Evolutionary conservation across 1,140 invertebrate species (phyloP).

Genomic region (Meloidogyne exigua): DNA sequence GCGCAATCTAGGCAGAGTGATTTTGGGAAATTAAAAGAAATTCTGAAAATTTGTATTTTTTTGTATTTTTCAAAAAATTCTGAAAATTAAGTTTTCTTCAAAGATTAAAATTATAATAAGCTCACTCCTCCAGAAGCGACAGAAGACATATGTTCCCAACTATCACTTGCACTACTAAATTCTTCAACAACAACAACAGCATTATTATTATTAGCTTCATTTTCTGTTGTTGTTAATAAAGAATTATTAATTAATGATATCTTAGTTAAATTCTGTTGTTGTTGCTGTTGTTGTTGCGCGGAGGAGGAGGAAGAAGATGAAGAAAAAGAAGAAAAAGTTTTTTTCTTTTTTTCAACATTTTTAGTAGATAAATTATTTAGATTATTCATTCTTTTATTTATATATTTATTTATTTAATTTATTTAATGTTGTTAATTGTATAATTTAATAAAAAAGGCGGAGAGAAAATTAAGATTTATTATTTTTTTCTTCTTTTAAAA

Average conservation of each 20-base stretch:
- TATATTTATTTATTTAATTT: too few relatives aligned
- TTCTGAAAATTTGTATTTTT: too few relatives aligned
- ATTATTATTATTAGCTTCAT: too few relatives aligned
- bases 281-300: conserved; percentile 4
- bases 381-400: not conserved
- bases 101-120: not conserved
- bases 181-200: not conserved
- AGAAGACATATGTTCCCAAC: conserved; percentile 1
- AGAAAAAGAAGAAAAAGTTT: not conserved
- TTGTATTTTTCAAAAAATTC: too few relatives aligned
- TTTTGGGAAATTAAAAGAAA: not conserved
- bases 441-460: too few relatives aligned
- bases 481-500: not conserved
- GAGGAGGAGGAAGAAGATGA: too few relatives aligned
- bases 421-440: too few relatives aligned
- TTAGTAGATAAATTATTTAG: conserved; percentile 1
- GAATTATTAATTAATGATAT: not conserved
- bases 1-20: not conserved
- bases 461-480: not conserved
- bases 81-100: not conserved
- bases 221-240: not conserved
- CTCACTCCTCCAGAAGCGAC: not conserved
- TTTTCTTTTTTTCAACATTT: conserved; percentile 3
- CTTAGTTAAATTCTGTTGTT: not conserved
- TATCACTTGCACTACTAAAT: conserved; percentile 4